These are phyloP conservation scores for Asbolus verrucosus DNA, from an alignment of 1,140 invertebrate genomes.

Conservation along the genomic window DNA sequence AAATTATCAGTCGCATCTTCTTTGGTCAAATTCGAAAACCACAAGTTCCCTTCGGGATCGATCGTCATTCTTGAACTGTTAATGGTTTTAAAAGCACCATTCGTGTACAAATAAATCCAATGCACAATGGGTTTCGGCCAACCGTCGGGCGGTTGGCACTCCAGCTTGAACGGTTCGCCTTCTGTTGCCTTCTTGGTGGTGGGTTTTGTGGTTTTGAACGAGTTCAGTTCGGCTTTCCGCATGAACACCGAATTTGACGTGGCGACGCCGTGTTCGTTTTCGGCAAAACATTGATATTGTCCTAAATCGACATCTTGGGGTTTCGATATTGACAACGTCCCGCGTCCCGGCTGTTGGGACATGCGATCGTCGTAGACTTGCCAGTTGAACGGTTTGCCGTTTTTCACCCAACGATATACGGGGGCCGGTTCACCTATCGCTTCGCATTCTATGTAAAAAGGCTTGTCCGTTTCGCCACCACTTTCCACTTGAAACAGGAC, in stretches of 20 bases:
- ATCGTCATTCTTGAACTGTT: slow-evolving; percentile 94
- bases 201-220: slow-evolving; percentile 82
- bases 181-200: slow-evolving; percentile 78
- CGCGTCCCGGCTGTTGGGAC: slow-evolving; percentile 89
- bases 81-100: slow-evolving; percentile 85
- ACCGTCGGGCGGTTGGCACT: slow-evolving; percentile 91
- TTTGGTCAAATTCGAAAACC: slow-evolving; percentile 93
- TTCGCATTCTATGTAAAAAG: slow-evolving; percentile 95
- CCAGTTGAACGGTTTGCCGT: slow-evolving; percentile 92
- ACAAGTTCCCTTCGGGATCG: slow-evolving; percentile 93
- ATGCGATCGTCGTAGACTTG: slow-evolving; percentile 94
- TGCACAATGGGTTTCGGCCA: slow-evolving; percentile 95
- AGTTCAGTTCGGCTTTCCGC: slow-evolving; percentile 93
- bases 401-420: slow-evolving; percentile 89
- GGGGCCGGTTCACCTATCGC: slow-evolving; percentile 92
- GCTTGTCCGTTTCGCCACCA: slow-evolving; percentile 88
- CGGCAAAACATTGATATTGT: slow-evolving; percentile 97
- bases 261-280: slow-evolving; percentile 94
- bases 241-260: slow-evolving; percentile 96
- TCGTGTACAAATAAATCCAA: slow-evolving; percentile 87
- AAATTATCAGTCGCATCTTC: slow-evolving; percentile 85
- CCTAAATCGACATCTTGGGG: slow-evolving; percentile 94
- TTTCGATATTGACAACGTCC: slow-evolving; percentile 89
- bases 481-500: slow-evolving; percentile 90
- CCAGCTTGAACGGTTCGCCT: slow-evolving; percentile 87